These are phyloP conservation scores for Pipa parva DNA, from an alignment of 2,113 vertebrate genomes.

Conservation along the genomic window DNA sequence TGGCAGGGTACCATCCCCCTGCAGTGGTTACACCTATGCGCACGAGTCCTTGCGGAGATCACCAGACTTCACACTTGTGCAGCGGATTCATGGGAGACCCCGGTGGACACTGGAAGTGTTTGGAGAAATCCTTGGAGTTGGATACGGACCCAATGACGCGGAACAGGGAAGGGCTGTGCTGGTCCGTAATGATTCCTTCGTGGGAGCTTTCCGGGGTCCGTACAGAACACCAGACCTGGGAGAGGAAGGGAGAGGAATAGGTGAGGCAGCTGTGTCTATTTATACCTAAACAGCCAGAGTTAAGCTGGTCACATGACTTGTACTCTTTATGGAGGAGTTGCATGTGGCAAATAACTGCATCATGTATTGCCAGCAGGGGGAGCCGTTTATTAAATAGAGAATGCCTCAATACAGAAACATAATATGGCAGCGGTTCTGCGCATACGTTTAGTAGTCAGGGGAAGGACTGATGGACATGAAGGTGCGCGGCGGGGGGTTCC, in stretches of 20 bases:
- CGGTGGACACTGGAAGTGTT: slow-evolving; percentile 78
- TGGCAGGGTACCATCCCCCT: slow-evolving; percentile 17
- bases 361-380: too few species aligned
- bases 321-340: too few species aligned
- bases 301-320: too few species aligned
- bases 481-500: too few species aligned
- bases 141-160: slow-evolving; percentile 89
- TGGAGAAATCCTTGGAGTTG: slow-evolving; percentile 83
- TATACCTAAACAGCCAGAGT: too few species aligned
- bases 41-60: slow-evolving; percentile 43
- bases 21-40: slow-evolving; percentile 15
- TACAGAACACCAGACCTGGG: slow-evolving; percentile 92
- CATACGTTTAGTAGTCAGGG: too few species aligned
- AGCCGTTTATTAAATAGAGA: too few species aligned
- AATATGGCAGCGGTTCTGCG: too few species aligned
- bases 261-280: too few species aligned
- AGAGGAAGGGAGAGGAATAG: accelerated
- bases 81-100: slow-evolving; percentile 87
- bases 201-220: slow-evolving; percentile 90
- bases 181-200: slow-evolving; percentile 89
- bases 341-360: too few species aligned
- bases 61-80: slow-evolving; percentile 94
- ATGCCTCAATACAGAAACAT: too few species aligned
- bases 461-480: too few species aligned
- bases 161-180: slow-evolving; percentile 90